phyloP scores from a whole-genome alignment of 2,113 vertebrate species.

The Chloropsis cyanopogon region DNA sequence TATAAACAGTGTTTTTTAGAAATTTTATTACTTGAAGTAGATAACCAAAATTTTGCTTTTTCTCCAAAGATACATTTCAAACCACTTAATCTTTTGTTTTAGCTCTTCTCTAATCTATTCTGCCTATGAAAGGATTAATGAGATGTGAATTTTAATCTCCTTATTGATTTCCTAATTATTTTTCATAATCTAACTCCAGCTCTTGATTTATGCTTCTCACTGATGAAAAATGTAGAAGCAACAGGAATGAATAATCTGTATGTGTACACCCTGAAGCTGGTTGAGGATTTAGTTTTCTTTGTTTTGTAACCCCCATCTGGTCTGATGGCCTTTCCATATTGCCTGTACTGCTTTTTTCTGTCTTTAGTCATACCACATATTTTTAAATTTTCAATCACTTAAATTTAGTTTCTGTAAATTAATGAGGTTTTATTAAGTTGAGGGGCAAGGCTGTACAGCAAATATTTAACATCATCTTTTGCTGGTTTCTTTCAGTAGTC shows the following conservation, averaged over 20 bases:
- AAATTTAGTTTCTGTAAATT: neutral
- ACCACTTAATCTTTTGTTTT: neutral
- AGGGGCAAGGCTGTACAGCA: neutral
- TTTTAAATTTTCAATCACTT: neutral
- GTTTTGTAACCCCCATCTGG: neutral
- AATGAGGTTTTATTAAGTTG: neutral
- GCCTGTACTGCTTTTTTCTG: neutral
- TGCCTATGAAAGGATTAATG: slow-evolving; percentile 22
- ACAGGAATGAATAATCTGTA: neutral
- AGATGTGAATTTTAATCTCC: slow-evolving; percentile 39
- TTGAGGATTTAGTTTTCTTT: neutral
- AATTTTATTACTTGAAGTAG: neutral
- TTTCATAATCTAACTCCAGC: slow-evolving; percentile 10
- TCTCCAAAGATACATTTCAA: neutral
- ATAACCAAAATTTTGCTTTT: neutral
- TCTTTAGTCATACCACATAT: neutral
- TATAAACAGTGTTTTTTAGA: neutral
- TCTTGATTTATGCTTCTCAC: slow-evolving; percentile 1
- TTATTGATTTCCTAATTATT: slow-evolving; percentile 50
- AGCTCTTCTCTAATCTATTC: neutral
- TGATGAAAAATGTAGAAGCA: neutral
- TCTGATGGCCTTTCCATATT: neutral
- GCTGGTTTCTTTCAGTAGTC: neutral
- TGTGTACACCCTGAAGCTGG: neutral
- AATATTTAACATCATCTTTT: neutral